Conservation (phyloP, 2,113 vertebrate genomes). For the Laticauda laticaudata region DNA sequence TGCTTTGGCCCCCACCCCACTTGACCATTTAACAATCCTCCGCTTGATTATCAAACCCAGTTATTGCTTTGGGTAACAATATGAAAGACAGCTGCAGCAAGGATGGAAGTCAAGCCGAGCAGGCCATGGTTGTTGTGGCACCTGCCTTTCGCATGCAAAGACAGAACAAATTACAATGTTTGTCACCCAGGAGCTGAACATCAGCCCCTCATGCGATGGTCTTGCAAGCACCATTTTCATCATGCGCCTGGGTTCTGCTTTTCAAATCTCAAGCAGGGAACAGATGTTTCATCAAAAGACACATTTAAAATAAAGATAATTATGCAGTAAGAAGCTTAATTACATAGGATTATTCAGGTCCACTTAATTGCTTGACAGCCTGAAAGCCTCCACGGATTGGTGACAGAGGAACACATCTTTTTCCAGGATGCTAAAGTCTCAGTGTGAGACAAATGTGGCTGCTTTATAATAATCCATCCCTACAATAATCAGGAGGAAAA, state of each 20-base stretch:
- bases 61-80: slow-evolving; percentile 51
- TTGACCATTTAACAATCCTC: slow-evolving; percentile 15
- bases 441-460: slow-evolving; percentile 58
- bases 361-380: slow-evolving; percentile 78
- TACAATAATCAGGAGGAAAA: slow-evolving; percentile 56
- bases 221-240: slow-evolving; percentile 62
- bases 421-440: slow-evolving; percentile 63
- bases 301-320: slow-evolving; percentile 83
- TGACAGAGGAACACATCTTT: slow-evolving; percentile 54
- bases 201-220: slow-evolving; percentile 57
- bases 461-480: slow-evolving; percentile 62
- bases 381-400: slow-evolving; percentile 68
- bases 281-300: slow-evolving; percentile 83
- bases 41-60: slow-evolving; percentile 43
- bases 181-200: slow-evolving; percentile 66
- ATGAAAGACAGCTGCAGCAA: slow-evolving; percentile 64
- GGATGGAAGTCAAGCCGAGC: slow-evolving; percentile 53
- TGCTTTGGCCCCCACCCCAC: not conserved
- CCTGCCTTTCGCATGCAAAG: slow-evolving; percentile 70
- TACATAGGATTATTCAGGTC: slow-evolving; percentile 80
- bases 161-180: slow-evolving; percentile 69
- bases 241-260: slow-evolving; percentile 62
- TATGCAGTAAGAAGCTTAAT: slow-evolving; percentile 79
- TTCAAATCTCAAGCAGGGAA: slow-evolving; percentile 77
- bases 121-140: slow-evolving; percentile 51